Base-by-base conservation (phyloP, 2,113 vertebrate species). In the Nothobranchius furzeri region DNA sequence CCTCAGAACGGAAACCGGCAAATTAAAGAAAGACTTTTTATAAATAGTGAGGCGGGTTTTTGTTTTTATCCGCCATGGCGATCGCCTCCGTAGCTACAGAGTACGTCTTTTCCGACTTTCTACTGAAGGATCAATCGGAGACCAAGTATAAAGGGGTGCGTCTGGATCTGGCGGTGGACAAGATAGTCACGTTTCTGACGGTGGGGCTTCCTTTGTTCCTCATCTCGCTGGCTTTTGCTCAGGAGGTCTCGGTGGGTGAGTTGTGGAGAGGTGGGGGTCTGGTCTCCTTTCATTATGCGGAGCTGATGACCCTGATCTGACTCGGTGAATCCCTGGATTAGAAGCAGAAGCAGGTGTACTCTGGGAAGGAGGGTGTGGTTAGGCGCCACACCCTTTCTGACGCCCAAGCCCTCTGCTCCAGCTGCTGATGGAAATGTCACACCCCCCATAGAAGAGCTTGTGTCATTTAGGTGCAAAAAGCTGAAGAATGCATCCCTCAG, bases 171-270 rank as follows among this genome's bases (percentile, higher is more conserved):
- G 95, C 96, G 0, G 83, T 92, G 83, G 96, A 98, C 79, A 98
- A 97, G 87, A 94, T 98, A 71, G 94, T 97, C 71, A 95, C 95
- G 8, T 94, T 95, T 70, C 89, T 97, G 20, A 93, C 94, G 2
- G 96, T 96, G 83, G 96, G 96, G 30, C 92, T 99, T 72, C 97
- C 96, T 13, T 91, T 98, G 84, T 94, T 98, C 42, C 95, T 99
- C 76, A 97, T 98, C 87, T 99, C 97, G 0, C 94, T 99, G 35
- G 96, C 96, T 51, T 99, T 97, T 78, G 96, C 97, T 1, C 97
- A 99, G 82, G 96, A 98, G 85, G 91, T 98, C 76, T 98, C 96
- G 2, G 94, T 96, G 0, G 96, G 96, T 98, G 87, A 94, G 93
- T 92, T 67, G 30, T 12, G 36, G 13, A 0, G 14, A 6, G 2